Base-by-base conservation (phyloP, 2,888 invertebrate species). In the Ametastegia equiseti region DNA sequence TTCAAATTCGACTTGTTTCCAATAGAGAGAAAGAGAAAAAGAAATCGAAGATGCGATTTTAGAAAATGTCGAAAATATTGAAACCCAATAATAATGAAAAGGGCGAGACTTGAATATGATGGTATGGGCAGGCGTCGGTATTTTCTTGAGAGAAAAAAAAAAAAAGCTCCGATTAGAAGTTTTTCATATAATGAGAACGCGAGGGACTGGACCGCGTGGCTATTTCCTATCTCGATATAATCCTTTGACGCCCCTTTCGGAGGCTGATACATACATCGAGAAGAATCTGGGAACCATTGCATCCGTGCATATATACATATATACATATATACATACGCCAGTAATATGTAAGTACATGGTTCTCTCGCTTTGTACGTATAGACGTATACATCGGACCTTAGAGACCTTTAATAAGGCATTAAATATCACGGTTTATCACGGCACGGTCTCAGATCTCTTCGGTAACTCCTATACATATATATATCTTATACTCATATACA, bases 401-500 rank as follows among this genome's bases (percentile, higher is more conserved):
- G 71, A 47, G 71, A 71, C 71, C 71, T 71, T 71, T 71, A 71
- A 71, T 71, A 71, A 71, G 71, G 71, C 71, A 71, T 71, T 45
- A 71, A 71, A 71, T 71, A 71, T 47, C 71, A 47, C 71, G 71
- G 27, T 71, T 71, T 71, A 71, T 71, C 71, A 47, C 71, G 71
- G 47, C 71, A 47, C 30, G 23, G 71, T 45, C 27, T 15, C 45
- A 47, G 71, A 42, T 71, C 42, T 45, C 30, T 9, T 19, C 45
- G 27, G 67, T 39, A 67, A 39, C 71, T 63, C 30, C 30, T 63
- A 11, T 63, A n/a, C n/a, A n/a, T n/a, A n/a, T n/a, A n/a, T n/a
- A n/a, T n/a, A n/a, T n/a, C n/a, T n/a, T n/a, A n/a, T n/a, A n/a
- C n/a, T n/a, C n/a, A n/a, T n/a, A n/a, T n/a, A n/a, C n/a, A n/a